Evolutionary conservation across 1,140 invertebrate genomes (phyloP).

Genomic region (Drosophila elegans): DNA sequence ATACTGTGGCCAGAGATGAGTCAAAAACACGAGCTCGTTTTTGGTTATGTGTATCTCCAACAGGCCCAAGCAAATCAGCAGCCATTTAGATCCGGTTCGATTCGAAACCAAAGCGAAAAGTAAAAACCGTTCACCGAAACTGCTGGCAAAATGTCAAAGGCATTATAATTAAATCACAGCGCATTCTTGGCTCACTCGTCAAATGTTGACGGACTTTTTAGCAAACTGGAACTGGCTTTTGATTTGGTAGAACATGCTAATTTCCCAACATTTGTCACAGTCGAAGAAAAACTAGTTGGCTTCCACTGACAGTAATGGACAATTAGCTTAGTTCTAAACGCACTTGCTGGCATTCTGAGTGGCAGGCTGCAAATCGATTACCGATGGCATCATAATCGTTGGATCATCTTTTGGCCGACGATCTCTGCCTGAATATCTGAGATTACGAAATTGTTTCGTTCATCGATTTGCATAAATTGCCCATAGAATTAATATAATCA

Average conservation of each 20-base stretch:
- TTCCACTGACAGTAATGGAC: conserved; percentile 55
- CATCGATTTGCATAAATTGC: conserved; percentile 61
- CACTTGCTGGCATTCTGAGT: conserved; percentile 40
- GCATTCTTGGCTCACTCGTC: conserved; percentile 42
- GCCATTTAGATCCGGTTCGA: conserved; percentile 77
- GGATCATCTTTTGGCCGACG: conserved; percentile 11
- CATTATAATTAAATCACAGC: conserved; percentile 52
- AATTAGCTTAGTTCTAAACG: conserved; percentile 69
- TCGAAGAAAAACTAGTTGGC: conserved; percentile 55
- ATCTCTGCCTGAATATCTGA: conserved; percentile 16
- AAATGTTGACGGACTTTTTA: conserved; percentile 12
- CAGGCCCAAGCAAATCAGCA: conserved; percentile 51
- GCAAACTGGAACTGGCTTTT: conserved; percentile 38
- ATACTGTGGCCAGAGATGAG: conserved; percentile 52
- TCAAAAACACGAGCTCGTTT: conserved; percentile 46
- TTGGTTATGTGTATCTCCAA: conserved; percentile 41
- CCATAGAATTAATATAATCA: conserved; percentile 48
- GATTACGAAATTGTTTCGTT: conserved; percentile 36
- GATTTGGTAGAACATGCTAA: conserved; percentile 33
- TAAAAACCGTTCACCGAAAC: conserved; percentile 39
- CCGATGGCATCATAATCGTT: conserved; percentile 16
- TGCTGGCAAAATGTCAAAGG: conserved; percentile 72
- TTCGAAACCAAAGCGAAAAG: conserved; percentile 50
- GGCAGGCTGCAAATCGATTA: conserved; percentile 39
- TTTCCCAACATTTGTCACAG: conserved; percentile 46